phyloP scores from a whole-genome alignment of 2,888 invertebrate species.

The Cantharis nigra region DNA sequence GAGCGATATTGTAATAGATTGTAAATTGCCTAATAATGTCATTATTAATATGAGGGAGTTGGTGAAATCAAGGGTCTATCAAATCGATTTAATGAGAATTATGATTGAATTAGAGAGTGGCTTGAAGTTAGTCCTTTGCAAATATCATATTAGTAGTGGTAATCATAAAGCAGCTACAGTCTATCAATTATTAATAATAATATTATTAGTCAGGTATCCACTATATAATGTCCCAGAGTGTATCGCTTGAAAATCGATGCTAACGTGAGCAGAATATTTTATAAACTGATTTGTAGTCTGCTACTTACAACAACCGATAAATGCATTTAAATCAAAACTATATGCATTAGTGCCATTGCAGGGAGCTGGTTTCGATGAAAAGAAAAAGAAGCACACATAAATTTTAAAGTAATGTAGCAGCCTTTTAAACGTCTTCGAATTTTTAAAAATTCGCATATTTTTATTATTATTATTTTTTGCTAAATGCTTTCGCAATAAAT shows the following conservation, averaged over 20 bases:
- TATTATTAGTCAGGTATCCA: slow-evolving; percentile 14
- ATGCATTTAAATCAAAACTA: background rate
- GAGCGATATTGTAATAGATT: background rate
- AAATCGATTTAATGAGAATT: slow-evolving; percentile 13
- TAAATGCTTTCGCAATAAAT: background rate
- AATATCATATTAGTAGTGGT: slow-evolving; percentile 13
- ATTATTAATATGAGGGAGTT: background rate
- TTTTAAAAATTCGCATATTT: background rate
- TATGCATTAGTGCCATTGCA: background rate
- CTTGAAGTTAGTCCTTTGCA: slow-evolving; percentile 9
- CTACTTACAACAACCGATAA: background rate
- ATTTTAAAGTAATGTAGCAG: background rate
- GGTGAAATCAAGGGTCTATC: background rate
- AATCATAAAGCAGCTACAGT: slow-evolving; percentile 11
- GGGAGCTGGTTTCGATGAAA: background rate
- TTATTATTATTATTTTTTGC: background rate
- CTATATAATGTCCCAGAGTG: background rate
- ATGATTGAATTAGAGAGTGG: slow-evolving; percentile 9
- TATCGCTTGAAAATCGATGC: slow-evolving; percentile 12
- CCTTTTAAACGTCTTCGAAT: background rate
- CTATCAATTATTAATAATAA: slow-evolving; percentile 16
- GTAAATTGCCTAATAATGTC: background rate
- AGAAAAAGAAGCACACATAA: background rate
- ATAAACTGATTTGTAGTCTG: slow-evolving; percentile 17
- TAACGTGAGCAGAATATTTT: slow-evolving; percentile 22